Conservation (phyloP, 2,797 vertebrate species). For the Aeoliscus strigatus region DNA sequence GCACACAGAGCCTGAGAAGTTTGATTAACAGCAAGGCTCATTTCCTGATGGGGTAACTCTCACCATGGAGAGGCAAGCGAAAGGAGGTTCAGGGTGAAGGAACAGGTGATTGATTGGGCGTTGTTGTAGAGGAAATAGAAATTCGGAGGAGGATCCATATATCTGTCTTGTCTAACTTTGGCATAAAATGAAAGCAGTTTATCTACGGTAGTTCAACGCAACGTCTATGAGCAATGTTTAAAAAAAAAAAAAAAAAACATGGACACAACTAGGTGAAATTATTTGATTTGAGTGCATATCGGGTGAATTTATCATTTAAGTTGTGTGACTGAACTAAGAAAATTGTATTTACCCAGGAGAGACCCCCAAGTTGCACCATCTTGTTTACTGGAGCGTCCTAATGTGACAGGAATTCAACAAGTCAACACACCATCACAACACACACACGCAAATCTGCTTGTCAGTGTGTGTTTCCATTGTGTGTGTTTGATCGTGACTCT, state of each 20-base stretch:
- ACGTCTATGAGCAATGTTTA: slow-evolving; percentile 13
- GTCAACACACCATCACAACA: slow-evolving; percentile 62
- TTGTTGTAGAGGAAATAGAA: slow-evolving; percentile 84
- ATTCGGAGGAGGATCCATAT: slow-evolving; percentile 76
- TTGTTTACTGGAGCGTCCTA: slow-evolving; percentile 79
- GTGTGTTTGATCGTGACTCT: slow-evolving; percentile 15
- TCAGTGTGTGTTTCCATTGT: slow-evolving; percentile 30
- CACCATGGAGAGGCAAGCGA: slow-evolving; percentile 57
- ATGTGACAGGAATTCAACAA: slow-evolving; percentile 75
- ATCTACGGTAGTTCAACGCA: not conserved
- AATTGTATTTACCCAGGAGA: slow-evolving; percentile 80
- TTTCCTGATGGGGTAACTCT: slow-evolving; percentile 84
- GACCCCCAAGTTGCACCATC: slow-evolving; percentile 80
- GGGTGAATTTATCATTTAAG: slow-evolving; percentile 31
- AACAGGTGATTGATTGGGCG: slow-evolving; percentile 85
- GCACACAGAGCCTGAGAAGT: slow-evolving; percentile 45
- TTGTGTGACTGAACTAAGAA: slow-evolving; percentile 49
- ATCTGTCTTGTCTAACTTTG: slow-evolving; percentile 72
- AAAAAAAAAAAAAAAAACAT: slow-evolving; percentile 14
- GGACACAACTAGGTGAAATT: not conserved
- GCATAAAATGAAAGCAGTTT: slow-evolving; percentile 27
- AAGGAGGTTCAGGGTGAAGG: slow-evolving; percentile 81
- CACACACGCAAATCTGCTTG: slow-evolving; percentile 33
- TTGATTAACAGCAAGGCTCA: slow-evolving; percentile 81
- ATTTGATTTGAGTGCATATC: slow-evolving; percentile 17